Base-by-base conservation (phyloP, 2,888 invertebrate species). In the Zygogramma bicolorata region DNA sequence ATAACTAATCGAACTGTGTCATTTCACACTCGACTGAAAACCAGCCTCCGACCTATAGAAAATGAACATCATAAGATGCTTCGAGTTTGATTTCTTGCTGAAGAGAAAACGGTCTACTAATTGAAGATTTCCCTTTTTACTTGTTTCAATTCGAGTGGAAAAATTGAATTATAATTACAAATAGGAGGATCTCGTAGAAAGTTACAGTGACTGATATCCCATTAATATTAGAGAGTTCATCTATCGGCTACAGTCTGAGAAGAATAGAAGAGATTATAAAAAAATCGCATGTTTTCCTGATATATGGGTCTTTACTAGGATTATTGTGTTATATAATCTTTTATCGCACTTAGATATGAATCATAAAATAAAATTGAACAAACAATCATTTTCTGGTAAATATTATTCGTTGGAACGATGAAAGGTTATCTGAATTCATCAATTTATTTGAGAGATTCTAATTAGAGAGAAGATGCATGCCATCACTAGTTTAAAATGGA, bases 51-150 rank as follows among this genome's bases (percentile, higher is more conserved):
- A 15, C n/a, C 53, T 53, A 53, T 25, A n/a, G 25, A 15, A 53
- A 25, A 25, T 25, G 25, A 8, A 22, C 53, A 22, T 53, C 53
- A n/a, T 53, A 53, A 46, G 63, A 27, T 31, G 2, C 63, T 46
- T 18, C 15, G 22, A 40, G 7, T 27, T 72, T 72, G 63, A 59
- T 71, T 63, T 71, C 71, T 62, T 63, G 38, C 18, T 18, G 20
- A 34, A 65, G 68, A 72, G 72, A 72, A 72, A 72, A 68, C 72
- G 72, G 49, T 65, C 68, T 65, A 72, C 68, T 66, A 72, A 61
- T 71, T 27, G 46, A 38, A 66, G 59, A 46, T 60, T 59, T 67
- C 42, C 63, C 63, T 63, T 63, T 63, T 63, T 63, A 40, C 49
- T 63, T 31, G 63, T 63, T 27, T 63, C 4, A 49, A 29, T 46